Evolutionary conservation across 2,888 invertebrate species (phyloP), one percentile per base, ranked within the genome.

Genomic region (Thera obeliscata): DNA sequence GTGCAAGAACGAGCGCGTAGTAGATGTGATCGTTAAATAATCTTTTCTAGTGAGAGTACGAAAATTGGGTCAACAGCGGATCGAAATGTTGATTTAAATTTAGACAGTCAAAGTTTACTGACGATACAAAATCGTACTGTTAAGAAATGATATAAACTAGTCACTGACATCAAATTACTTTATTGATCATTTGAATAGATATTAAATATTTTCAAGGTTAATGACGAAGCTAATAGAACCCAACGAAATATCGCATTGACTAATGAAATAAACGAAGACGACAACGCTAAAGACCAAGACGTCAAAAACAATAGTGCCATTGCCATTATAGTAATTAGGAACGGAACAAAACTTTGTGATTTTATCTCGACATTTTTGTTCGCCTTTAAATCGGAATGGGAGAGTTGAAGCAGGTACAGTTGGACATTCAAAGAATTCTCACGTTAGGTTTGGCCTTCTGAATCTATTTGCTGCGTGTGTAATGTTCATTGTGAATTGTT

Each of bases 401-500:
- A 74, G 71, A 66, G 61, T 69, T 61, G 59, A 68, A 62, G 71
- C 63, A 70, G 66, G 71, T 71, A 69, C 59, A 67, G 64, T 69
- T 70, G 69, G 59, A 65, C 57, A 69, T 72, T 72, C 68, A 71
- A 72, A 55, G 67, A 71, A 71, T 86, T 87, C 87, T 83, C 87
- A 86, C 85, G 83, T 74, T 73, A 66, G 74, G 77, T 82, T 78
- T 81, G 83, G 85, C 85, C 84, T 87, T 84, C 83, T 79, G 79
- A 77, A 76, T 83, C 78, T 81, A 83, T 83, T 81, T 77, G 78
- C 78, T 80, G 74, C 74, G 77, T 82, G 77, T 81, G 78, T 81
- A 83, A 84, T 83, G 80, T 79, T 83, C 78, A 84, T 86, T 88
- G 87, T 85, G 83, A 82, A 84, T 83, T 83, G 86, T 82, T 87